Base-by-base conservation (phyloP, 64 coral and sea anemone genomes). In the Pocillopora verrucosa region DNA sequence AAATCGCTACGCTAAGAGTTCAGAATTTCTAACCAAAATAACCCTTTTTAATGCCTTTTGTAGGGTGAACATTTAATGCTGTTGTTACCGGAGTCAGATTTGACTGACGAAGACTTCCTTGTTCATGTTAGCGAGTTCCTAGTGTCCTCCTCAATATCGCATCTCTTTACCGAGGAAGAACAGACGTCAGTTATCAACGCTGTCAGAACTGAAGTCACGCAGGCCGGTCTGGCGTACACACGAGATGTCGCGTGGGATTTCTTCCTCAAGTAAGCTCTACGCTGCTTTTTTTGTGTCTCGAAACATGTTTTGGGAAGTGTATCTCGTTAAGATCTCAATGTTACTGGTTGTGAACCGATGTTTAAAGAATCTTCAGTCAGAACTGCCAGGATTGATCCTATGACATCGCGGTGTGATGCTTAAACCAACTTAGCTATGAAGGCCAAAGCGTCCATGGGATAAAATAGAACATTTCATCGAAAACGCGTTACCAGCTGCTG, bases 161-260 rank as follows among this genome's bases (percentile, higher is more conserved):
- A 95, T 36, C 80, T 99, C 20, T 99, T 99, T 70, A 89, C 91
- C 56, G 97, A 99, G 30, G 97, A 99, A 84, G 97, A 95, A 57
- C 97, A 95, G 51, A 99, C 91, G 1, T 99, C 93, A 25, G 94
- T 95, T 3, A 99, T 99, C 78, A 99, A 99, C 45, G 94, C 97
- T 12, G 97, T 99, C 20, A 78, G 97, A 36, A 90, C 97, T 26
- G 97, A 99, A 86, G 97, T 99, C 83, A 99, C 97, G 7, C 97
- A 99, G 38, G 97, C 97, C 76, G 97, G 97, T 56, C 77, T 99
- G 22, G 89, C 97, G 0, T 99, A 99, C 79, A 99, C 97, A 37
- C 86, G 90, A 62, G 97, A 99, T 93, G 97, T 99, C 15, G 97
- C 97, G 45, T 99, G 97, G 97, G 84, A 92, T 61, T 99, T 99